Evolutionary conservation across 1,140 invertebrate genomes (phyloP).

Genomic region (Adoxophyes honmai): DNA sequence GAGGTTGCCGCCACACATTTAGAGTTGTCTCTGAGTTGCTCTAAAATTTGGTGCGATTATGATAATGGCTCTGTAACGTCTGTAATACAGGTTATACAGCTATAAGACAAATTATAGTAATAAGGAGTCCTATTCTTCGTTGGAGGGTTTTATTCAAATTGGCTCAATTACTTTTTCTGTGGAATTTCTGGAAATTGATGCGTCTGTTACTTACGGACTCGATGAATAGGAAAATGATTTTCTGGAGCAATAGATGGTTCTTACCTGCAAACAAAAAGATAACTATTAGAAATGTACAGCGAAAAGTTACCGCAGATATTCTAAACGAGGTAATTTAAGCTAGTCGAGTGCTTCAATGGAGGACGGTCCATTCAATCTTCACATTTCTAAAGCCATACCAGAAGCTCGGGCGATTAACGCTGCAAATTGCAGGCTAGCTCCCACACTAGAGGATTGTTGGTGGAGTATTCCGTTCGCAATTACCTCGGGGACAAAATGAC

Average conservation of each 20-base stretch:
- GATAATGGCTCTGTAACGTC: background rate
- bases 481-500: conserved; percentile 44
- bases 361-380: background rate
- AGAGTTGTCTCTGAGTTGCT: background rate
- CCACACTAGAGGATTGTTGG: background rate
- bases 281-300: conserved; percentile 15
- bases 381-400: background rate
- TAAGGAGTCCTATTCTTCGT: background rate
- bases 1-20: background rate
- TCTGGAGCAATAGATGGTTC: conserved; percentile 4
- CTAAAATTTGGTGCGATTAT: conserved; percentile 7
- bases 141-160: conserved; percentile 43
- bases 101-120: background rate
- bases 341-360: background rate
- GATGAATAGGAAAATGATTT: background rate
- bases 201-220: background rate
- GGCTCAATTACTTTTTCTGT: conserved; percentile 38
- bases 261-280: conserved; percentile 39
- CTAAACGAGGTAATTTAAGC: background rate
- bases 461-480: conserved; percentile 26
- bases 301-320: conserved; percentile 24
- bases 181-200: conserved; percentile 21
- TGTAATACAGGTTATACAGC: conserved; percentile 7
- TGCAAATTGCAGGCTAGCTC: background rate
- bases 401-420: background rate